Evolutionary conservation across 2,888 invertebrate species (phyloP), one percentile per base, ranked within the genome.

Genomic region (Tipula unca): DNA sequence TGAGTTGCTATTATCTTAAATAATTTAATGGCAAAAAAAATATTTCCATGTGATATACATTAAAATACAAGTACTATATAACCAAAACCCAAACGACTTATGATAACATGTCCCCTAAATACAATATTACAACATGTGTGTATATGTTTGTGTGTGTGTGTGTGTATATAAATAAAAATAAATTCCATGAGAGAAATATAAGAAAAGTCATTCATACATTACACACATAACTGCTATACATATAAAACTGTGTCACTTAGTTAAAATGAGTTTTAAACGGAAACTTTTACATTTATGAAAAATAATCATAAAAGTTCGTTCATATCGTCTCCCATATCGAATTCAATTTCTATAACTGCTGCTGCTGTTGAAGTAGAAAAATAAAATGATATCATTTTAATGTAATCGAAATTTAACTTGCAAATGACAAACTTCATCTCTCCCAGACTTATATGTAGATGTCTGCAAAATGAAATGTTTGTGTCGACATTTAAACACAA

Each of bases 221-320:
- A 48, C 48, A 6, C 17, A 17, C 48, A 13, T 69, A 25, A 69
- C 13, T 25, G 13, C 10, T 25, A 25, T 25, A 69, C 48, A 48
- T 17, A 54, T 42, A 69, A 69, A 69, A 69, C 69, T 69, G 69
- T 69, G 69, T 69, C 69, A 69, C 69, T 69, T 69, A 69, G 69
- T 20, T 69, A 25, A 25, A 69, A 69, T 69, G 69, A 69, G 69
- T 69, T 69, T 25, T 69, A 25, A 69, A 69, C 69, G 69, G 69
- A 69, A 69, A 69, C 69, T 69, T 69, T 69, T 69, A 69, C 69
- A 69, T 69, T 69, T 69, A 69, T 69, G 69, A 69, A 69, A 69
- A 69, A 69, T 69, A 69, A 69, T 69, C 69, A 69, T 69, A 69
- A 69, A 69, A 69, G 69, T 69, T 69, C 17, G 48, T 54, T 54